Percentiles rank a stretch among this genome's conserved stretches.
phyloP scores from a whole-genome alignment of 2,113 vertebrate species.

The Macroglossus sobrinus region DNA sequence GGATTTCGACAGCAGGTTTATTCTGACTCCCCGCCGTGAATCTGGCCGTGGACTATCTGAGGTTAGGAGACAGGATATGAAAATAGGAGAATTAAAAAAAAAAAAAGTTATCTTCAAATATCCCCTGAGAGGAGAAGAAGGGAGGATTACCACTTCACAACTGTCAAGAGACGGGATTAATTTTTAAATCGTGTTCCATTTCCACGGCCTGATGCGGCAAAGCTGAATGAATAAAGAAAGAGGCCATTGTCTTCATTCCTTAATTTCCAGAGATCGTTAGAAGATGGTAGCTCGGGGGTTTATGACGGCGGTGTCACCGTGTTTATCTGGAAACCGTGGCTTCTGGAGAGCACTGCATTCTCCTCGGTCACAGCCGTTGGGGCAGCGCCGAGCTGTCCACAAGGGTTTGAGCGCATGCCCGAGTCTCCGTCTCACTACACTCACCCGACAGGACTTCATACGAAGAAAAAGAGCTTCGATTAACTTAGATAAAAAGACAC shows the following conservation, averaged over 20 bases:
- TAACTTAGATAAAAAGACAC: not conserved
- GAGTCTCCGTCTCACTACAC: not conserved
- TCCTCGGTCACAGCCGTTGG: not conserved
- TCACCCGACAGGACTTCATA: not conserved
- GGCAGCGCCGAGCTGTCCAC: not conserved
- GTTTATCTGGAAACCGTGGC: conserved; percentile 30
- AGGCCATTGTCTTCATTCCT: not conserved
- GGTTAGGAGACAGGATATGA: not conserved
- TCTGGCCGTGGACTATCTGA: not conserved
- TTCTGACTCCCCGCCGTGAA: not conserved
- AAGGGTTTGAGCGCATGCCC: not conserved
- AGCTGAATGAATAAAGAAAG: not conserved
- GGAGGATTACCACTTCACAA: conserved; percentile 18
- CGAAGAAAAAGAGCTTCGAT: not conserved
- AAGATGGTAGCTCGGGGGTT: conserved; percentile 7
- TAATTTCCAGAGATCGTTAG: conserved; percentile 10
- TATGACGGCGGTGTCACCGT: not conserved
- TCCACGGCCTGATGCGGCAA: not conserved
- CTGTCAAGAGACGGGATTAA: conserved; percentile 47
- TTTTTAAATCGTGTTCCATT: conserved; percentile 37
- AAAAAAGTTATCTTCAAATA: not conserved
- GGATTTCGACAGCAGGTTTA: not conserved
- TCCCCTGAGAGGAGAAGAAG: not conserved
- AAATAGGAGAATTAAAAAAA: not conserved
- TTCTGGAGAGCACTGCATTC: not conserved